Evolutionary conservation across 2,113 vertebrate genomes (phyloP).

Genomic region (Tautogolabrus adspersus): DNA sequence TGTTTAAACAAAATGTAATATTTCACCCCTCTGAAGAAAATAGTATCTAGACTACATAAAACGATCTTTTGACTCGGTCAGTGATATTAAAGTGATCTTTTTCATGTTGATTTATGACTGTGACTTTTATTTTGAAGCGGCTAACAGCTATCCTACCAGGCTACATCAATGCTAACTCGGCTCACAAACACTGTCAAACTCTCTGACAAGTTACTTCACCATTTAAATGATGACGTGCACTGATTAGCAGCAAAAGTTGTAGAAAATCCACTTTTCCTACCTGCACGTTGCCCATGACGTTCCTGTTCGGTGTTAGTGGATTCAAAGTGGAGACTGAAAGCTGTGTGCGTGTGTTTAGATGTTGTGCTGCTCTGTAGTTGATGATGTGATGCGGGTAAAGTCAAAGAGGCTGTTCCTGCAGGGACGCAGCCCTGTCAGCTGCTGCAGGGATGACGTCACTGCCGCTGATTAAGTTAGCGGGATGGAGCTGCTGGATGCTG

Average conservation of each 20-base stretch:
- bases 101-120: no score
- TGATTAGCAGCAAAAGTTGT: neutral
- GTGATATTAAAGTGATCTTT: neutral
- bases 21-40: neutral
- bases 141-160: neutral
- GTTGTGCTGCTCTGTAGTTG: neutral
- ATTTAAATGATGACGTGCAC: neutral
- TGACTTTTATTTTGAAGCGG: neutral
- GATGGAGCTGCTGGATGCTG: neutral
- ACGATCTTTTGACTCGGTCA: neutral
- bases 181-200: neutral
- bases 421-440: slow-evolving; percentile 55
- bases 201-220: neutral
- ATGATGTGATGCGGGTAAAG: slow-evolving; percentile 28
- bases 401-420: slow-evolving; percentile 21
- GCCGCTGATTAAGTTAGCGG: neutral
- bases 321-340: neutral
- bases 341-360: neutral
- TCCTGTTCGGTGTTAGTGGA: neutral
- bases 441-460: slow-evolving; percentile 72
- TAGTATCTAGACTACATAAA: fast-evolving
- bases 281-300: slow-evolving; percentile 83
- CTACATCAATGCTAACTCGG: neutral
- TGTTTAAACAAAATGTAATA: neutral
- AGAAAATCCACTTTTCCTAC: slow-evolving; percentile 59